Evolutionary conservation across 2,888 invertebrate species (phyloP), one percentile per base, ranked within the genome.

Genomic region (Troilus luridus): DNA sequence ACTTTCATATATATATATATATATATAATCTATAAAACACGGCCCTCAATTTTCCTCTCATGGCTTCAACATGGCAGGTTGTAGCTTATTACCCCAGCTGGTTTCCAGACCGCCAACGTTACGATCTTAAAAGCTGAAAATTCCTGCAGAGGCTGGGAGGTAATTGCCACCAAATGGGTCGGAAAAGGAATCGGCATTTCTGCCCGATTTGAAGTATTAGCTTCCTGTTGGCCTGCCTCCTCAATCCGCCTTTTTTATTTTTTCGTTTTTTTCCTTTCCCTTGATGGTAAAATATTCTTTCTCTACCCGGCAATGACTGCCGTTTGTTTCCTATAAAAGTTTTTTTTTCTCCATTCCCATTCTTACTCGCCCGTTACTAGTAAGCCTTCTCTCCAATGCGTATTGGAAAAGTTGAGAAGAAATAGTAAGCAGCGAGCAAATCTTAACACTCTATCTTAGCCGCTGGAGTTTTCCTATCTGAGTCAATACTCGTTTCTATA

Each of bases 121-220:
- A 77, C 72, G 17, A 77, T 41, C 72, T 77, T 77, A 41, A 77
- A 77, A 77, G 72, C 85, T 58, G 85, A 58, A 85, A 85, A 85
- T 85, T 58, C 54, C 85, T 56, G 11, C 27, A 21, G 56, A 56
- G 85, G 56, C 85, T 3, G 56, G n/a, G 56, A 85, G 56, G 85
- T 85, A 85, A 85, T 85, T 85, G 85, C 85, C 56, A 12, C n/a
- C 85, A 85, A 85, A 85, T 85, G 85, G 85, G 85, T 11, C 56
- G 85, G 85, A 85, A 85, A 85, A 85, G 85, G 85, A 54, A 85
- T 58, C 85, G 56, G 85, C 54, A 85, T 85, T 85, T 85, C 85
- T 85, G 85, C 85, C 85, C 85, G 56, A 85, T 85, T 85, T 85
- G 85, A 85, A 54, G 85, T 85, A 85, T 85, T 85, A 56, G 85